A percentile compares a stretch with the other conserved stretches of the same genome.
These are phyloP conservation scores for Sula dactylatra DNA, from an alignment of 2,113 vertebrate genomes.

Conservation along the genomic window DNA sequence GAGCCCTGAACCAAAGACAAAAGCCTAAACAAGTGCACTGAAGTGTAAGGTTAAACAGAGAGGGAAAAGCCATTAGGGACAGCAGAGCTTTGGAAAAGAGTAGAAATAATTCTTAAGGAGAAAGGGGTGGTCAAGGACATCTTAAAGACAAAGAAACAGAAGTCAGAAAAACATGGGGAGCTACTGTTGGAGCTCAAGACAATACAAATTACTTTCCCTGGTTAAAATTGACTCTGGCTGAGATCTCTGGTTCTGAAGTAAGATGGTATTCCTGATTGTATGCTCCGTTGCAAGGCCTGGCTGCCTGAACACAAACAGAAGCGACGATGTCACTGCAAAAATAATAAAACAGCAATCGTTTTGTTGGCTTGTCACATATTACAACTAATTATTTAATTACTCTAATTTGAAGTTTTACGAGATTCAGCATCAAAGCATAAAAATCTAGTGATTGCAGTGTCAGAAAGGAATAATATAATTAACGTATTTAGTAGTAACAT, in stretches of 20 bases:
- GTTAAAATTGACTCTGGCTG: neutral
- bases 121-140: neutral
- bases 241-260: neutral
- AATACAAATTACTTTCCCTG: neutral
- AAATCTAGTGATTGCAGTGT: conserved; percentile 68
- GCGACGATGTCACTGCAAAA: neutral
- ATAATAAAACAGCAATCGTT: conserved; percentile 48
- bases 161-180: neutral
- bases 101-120: conserved; percentile 1
- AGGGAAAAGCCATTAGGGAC: conserved; percentile 39
- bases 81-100: neutral
- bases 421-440: conserved; percentile 72
- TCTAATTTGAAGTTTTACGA: conserved; percentile 71
- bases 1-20: conserved; percentile 10
- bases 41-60: conserved; percentile 33
- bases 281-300: neutral
- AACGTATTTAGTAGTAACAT: conserved; percentile 68
- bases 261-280: neutral
- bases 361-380: conserved; percentile 55
- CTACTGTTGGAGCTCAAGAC: neutral
- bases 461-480: conserved; percentile 70
- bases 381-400: conserved; percentile 73
- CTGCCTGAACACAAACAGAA: neutral
- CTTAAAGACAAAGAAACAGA: neutral
- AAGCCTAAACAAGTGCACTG: conserved; percentile 26